Evolutionary conservation across 1,140 invertebrate species (phyloP), one percentile per base, ranked within the genome.

Genomic region (Drosophila sechellia): DNA sequence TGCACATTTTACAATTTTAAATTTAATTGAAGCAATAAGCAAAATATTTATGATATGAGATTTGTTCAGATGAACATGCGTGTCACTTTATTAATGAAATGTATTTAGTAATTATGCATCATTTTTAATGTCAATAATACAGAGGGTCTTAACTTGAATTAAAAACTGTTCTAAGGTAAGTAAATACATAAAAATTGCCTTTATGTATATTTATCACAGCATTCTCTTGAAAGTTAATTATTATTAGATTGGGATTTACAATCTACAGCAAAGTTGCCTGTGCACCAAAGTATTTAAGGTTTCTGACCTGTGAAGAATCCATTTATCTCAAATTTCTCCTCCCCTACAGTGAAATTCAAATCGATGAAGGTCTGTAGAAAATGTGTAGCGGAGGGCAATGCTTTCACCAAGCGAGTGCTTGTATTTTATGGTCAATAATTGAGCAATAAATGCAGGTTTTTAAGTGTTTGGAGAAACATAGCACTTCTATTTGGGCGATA

Each of bases 351-450:
- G 8, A 15, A 27, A 31, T 50, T 50, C n/a, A 15, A 34, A 50
- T 50, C n/a, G 48, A 34, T 50, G 13, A 6, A 34, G 11, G n/a
- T 50, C 15, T 34, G 48, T 15, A 12, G 10, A 34, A 31, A 11
- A 50, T 31, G 34, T 27, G n/a, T 12, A 50, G 8, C 15, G 4
- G 25, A 15, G 15, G 48, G 27, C 48, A 50, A 50, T 17, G 48
- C 25, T 31, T 50, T 50, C 17, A 50, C 8, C 22, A 50, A 11
- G 13, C n/a, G n/a, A 50, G 25, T 50, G 25, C 48, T 3, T n/a
- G 48, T 50, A n/a, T 50, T 50, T 50, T 50, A 50, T 17, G 27
- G 48, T 17, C 48, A 50, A 34, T 50, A 50, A 50, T 50, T 50
- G 48, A 50, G 48, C 48, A 50, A 50, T 50, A 50, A 50, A 50